phyloP scores from a whole-genome alignment of 2,888 invertebrate species.

The Cephus rjabovi region DNA sequence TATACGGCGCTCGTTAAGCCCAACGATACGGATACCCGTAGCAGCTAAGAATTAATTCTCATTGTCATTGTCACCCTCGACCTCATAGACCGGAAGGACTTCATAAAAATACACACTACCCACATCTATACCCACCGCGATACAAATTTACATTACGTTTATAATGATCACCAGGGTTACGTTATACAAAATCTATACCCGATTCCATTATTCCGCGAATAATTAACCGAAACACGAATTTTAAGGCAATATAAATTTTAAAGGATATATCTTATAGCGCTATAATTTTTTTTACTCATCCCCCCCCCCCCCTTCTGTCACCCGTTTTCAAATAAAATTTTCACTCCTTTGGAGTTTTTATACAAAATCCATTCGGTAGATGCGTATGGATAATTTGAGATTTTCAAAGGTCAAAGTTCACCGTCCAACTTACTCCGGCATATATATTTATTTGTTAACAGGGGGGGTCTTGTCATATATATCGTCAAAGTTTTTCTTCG shows the following conservation, averaged over 20 bases:
- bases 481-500: background rate
- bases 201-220: background rate
- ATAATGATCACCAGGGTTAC: background rate
- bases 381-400: background rate
- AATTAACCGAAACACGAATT: background rate
- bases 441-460: background rate
- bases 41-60: background rate
- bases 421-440: background rate
- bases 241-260: background rate
- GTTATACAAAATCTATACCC: background rate
- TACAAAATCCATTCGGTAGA: background rate
- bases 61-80: background rate
- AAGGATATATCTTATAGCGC: background rate
- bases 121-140: background rate
- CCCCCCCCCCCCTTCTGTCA: too few species aligned
- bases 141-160: background rate
- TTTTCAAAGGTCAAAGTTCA: background rate
- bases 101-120: background rate
- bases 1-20: background rate
- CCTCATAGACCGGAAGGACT: background rate
- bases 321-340: background rate
- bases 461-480: background rate
- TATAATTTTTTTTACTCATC: background rate
- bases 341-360: background rate
- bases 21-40: background rate